Evolutionary conservation across 2,797 vertebrate species (phyloP), one percentile per base, ranked within the genome.

Genomic region (Hephaestus fuliginosus): DNA sequence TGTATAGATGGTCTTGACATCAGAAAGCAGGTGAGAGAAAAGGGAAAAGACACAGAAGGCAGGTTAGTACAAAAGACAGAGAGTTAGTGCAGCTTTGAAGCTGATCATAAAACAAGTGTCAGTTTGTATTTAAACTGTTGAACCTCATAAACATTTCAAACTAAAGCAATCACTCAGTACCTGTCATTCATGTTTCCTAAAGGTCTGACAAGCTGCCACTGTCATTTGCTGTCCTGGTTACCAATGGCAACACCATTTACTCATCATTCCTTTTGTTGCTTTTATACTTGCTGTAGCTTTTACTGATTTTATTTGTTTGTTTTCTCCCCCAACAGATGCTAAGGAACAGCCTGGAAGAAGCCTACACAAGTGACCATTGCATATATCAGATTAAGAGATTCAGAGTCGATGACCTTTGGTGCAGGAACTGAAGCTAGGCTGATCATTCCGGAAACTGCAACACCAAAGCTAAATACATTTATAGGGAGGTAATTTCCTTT

Each of bases 1-100:
- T 97, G 96, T 97, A 97, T 90, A 97, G 96, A 86, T 96, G 96
- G 86, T 99, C 97, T 98, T 91, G 85, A 94, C 94, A 95, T 96
- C 96, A 95, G 96, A 96, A 95, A 96, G 96, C 95, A 94, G 91
- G 89, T 89, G 91, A 95, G 87, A 94, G 92, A 84, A 93, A 81
- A 71, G 49, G 57, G 43, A 89, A 25, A 92, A 93, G 86, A 94
- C 92, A 95, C 91, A 86, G 85, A 89, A 93, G 92, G 88, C 82
- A 95, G 86, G 88, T 94, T 95, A 94, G 92, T 93, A 86, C 57
- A 93, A 90, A 89, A 77, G 78, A 84, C 51, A 91, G 76, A 79
- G 74, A 61, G 69, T 82, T 83, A 76, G 74, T 60, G 43, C 18
- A 18, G 22, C 7, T 62, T 80, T 52, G n/a, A 80, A 63, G 65